Evolutionary conservation across 2,888 invertebrate genomes (phyloP).

Genomic region (Cerceris rybyensis): DNA sequence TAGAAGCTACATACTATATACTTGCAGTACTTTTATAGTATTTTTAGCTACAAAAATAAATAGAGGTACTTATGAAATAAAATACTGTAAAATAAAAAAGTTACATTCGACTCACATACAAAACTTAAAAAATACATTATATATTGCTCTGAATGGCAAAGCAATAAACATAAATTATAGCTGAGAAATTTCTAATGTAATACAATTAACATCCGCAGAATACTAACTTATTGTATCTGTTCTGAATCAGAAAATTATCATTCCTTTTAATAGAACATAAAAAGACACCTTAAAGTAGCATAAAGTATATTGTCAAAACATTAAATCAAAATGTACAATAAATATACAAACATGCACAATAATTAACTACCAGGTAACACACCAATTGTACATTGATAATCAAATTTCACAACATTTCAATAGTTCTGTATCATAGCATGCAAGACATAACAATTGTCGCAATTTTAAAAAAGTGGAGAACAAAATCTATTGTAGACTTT

Average conservation of each 20-base stretch:
- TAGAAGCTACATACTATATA: too few relatives aligned
- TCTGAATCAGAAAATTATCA: conserved; percentile 20
- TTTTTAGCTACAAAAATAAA: too few relatives aligned
- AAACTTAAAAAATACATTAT: too few relatives aligned
- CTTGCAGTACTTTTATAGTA: too few relatives aligned
- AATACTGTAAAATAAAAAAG: too few relatives aligned
- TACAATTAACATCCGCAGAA: background rate
- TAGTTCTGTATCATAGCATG: background rate
- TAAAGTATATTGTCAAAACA: background rate
- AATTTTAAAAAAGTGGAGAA: background rate
- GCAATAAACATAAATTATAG: background rate
- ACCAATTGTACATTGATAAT: background rate
- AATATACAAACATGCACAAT: background rate
- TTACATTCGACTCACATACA: too few relatives aligned
- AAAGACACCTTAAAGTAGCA: background rate
- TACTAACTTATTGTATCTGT: background rate
- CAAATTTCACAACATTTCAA: background rate
- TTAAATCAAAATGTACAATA: background rate
- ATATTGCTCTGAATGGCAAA: background rate
- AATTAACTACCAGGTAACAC: background rate
- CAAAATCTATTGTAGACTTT: background rate
- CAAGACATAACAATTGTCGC: background rate
- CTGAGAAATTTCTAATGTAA: background rate
- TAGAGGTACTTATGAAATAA: too few relatives aligned
- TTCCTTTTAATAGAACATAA: conserved; percentile 13